Base-by-base conservation (phyloP, 2,888 invertebrate species). In the Ophonus ardosiacus region DNA sequence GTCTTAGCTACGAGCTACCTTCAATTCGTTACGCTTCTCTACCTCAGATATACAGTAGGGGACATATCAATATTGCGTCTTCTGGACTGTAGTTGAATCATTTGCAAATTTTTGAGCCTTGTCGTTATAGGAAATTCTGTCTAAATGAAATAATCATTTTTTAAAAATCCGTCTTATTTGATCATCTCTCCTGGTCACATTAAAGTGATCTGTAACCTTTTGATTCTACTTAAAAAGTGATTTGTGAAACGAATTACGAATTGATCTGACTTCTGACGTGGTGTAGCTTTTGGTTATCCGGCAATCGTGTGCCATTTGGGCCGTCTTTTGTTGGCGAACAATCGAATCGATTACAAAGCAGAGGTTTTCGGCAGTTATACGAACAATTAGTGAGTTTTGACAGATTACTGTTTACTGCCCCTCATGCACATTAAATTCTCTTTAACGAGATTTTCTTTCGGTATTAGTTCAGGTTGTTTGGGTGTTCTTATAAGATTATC, bases 291-390 rank as follows among this genome's bases (percentile, higher is more conserved):
- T 68, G 68, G 68, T 31, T 31, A 15, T 68, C 68, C 63, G 63
- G 38, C 38, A 68, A 68, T 68, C 38, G 68, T 13, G 13, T 13
- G 68, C 31, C 68, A 68, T 68, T 68, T 68, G n/a, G 38, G 24
- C 63, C 38, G 38, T 68, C 68, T 68, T 68, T 68, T 68, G 68
- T 68, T 38, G 68, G n/a, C 21, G 43, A 10, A 76, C 56, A 76
- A 76, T 76, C 74, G 51, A 43, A 74, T 13, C 43, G 51, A 76
- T 68, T 68, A 68, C 68, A 68, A 68, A 65, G 65, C 68, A 24
- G 10, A 63, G 18, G 63, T 61, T 61, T 61, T 61, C 61, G 61
- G 21, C 61, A 31, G 51, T 74, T 74, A 43, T 43, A 43, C 43
- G 6, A 4, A 6, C 43, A 43, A 43, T 43, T 43, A 43, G 43